Percentiles rank a stretch among this genome's conserved stretches.
phyloP scores from a whole-genome alignment of 1,140 invertebrate species.

The Bombyx mandarina region DNA sequence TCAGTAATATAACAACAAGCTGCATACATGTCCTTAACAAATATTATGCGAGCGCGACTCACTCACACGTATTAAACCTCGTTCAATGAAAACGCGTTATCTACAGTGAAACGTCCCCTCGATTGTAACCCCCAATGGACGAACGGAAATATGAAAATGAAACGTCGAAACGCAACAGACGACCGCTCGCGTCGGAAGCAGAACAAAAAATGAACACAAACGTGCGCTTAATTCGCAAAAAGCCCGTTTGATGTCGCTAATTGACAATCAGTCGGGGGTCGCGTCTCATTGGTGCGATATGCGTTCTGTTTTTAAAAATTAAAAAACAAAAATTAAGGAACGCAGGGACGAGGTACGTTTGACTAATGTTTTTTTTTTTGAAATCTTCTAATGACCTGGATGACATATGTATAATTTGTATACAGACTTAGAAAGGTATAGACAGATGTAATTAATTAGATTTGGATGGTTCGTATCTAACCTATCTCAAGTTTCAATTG shows the following conservation, averaged over 20 bases:
- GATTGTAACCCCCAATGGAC: conserved; percentile 35
- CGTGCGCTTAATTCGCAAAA: conserved; percentile 68
- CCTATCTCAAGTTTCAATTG: too few species aligned
- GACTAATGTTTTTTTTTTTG: too few species aligned
- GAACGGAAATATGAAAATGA: conserved; percentile 69
- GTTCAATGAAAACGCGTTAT: neutral
- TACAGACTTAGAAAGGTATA: too few species aligned
- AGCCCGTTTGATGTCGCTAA: conserved; percentile 70
- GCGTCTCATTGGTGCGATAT: conserved; percentile 62
- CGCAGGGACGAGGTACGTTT: too few species aligned
- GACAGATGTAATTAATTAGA: too few species aligned
- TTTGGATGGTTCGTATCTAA: too few species aligned
- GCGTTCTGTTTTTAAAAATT: conserved; percentile 67
- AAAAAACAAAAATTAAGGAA: conserved; percentile 43
- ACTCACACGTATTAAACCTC: too few species aligned
- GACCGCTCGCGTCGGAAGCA: conserved; percentile 36
- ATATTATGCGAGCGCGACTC: too few species aligned
- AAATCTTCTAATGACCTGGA: too few species aligned
- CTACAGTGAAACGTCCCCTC: conserved; percentile 20
- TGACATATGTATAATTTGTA: too few species aligned
- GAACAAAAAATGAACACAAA: conserved; percentile 64
- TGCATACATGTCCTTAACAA: too few species aligned
- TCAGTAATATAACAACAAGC: too few species aligned
- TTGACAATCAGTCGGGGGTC: conserved; percentile 67
- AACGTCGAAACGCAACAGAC: conserved; percentile 62